Conservation (phyloP, 2,888 invertebrate genomes). For the Amphipyra berbera region DNA sequence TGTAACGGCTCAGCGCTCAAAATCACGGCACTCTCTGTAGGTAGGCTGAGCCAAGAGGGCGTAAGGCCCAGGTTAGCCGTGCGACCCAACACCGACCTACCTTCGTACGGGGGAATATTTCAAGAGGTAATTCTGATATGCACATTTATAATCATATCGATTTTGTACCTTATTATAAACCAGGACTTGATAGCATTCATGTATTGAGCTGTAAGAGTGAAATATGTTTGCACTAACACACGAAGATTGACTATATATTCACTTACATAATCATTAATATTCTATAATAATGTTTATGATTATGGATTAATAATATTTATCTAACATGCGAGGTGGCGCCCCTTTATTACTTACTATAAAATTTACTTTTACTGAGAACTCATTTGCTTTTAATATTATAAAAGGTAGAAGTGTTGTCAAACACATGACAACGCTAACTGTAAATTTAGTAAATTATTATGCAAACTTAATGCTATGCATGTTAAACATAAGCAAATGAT, state of each 20-base stretch:
- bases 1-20: slow-evolving; percentile 68
- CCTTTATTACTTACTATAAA: slow-evolving; percentile 17
- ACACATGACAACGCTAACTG: slow-evolving; percentile 12
- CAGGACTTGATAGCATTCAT: slow-evolving; percentile 68
- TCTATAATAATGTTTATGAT: slow-evolving; percentile 29
- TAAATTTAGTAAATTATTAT: slow-evolving; percentile 19
- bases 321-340: slow-evolving; percentile 35
- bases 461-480: slow-evolving; percentile 14
- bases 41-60: slow-evolving; percentile 61
- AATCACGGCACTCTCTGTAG: slow-evolving; percentile 61
- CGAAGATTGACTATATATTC: slow-evolving; percentile 51
- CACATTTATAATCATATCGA: slow-evolving; percentile 81
- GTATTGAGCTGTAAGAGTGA: slow-evolving; percentile 69
- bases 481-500: background rate
- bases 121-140: slow-evolving; percentile 87
- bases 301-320: slow-evolving; percentile 43
- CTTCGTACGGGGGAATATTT: slow-evolving; percentile 68
- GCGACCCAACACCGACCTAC: slow-evolving; percentile 49
- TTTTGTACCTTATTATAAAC: slow-evolving; percentile 75
- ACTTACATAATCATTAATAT: slow-evolving; percentile 37
- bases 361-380: slow-evolving; percentile 18
- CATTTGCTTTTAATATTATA: slow-evolving; percentile 27
- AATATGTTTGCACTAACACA: slow-evolving; percentile 79
- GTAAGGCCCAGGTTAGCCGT: slow-evolving; percentile 54
- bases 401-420: slow-evolving; percentile 30